Conservation (phyloP, 2,888 invertebrate genomes). For the Didymodactylos carnosus region DNA sequence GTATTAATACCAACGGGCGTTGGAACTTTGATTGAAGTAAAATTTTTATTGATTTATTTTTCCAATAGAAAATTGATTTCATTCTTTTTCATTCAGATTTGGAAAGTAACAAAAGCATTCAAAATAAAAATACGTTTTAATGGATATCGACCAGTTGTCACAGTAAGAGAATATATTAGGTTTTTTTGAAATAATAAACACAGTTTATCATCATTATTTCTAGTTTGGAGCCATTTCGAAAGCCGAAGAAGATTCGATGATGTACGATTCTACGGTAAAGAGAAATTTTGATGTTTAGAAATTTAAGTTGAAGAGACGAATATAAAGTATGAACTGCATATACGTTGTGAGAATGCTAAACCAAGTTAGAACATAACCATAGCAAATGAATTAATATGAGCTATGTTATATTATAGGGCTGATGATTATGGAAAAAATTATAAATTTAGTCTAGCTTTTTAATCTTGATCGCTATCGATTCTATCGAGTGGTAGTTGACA, state of each 20-base stretch:
- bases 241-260: conserved; percentile 58
- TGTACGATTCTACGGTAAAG: conserved; percentile 59
- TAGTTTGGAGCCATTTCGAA: conserved; percentile 36
- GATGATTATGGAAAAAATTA: no score
- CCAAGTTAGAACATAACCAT: no score
- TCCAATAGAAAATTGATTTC: no score
- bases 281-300: neutral
- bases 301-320: neutral
- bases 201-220: neutral
- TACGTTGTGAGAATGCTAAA: no score
- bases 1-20: conserved; percentile 67
- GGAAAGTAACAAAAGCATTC: conserved; percentile 82
- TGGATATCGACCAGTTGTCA: conserved; percentile 26
- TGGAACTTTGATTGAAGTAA: conserved; percentile 67
- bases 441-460: no score
- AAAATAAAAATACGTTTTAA: conserved; percentile 46
- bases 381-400: no score
- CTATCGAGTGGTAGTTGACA: conserved; percentile 12
- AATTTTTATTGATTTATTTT: neutral
- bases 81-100: conserved; percentile 43
- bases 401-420: no score
- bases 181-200: neutral
- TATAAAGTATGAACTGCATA: no score
- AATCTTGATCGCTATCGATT: no score
- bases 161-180: conserved; percentile 18